Evolutionary conservation across 2,113 vertebrate species (phyloP).

Genomic region (Salvator merianae): DNA sequence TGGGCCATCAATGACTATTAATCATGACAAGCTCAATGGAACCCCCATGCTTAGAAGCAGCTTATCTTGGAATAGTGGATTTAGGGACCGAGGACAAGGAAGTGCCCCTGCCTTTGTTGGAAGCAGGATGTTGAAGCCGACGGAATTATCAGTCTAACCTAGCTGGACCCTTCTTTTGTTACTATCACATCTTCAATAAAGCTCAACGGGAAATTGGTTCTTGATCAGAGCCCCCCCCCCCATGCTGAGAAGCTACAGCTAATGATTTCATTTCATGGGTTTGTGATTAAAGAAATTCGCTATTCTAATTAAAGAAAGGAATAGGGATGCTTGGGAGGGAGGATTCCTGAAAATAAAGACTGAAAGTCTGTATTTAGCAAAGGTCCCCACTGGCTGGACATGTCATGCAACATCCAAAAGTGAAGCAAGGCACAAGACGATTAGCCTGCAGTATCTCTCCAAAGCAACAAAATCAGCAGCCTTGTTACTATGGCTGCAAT

Average conservation of each 20-base stretch:
- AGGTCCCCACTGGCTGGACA: background rate
- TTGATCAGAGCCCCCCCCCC: background rate
- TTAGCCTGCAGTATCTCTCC: background rate
- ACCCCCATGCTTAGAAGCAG: background rate
- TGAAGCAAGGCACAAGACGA: background rate
- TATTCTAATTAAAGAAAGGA: background rate
- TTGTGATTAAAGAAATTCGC: background rate
- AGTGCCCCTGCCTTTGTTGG: background rate
- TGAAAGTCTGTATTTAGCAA: background rate
- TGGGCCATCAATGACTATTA: constrained; percentile 9
- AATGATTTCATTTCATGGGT: constrained; percentile 1
- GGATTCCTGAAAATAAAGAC: too few species aligned
- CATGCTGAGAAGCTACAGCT: background rate
- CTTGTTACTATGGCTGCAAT: background rate
- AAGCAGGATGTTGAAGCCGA: background rate
- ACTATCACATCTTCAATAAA: background rate
- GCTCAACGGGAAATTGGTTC: background rate
- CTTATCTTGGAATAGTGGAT: background rate
- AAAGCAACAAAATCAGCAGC: background rate
- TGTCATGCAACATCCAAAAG: background rate
- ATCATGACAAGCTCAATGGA: background rate
- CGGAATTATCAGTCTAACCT: background rate
- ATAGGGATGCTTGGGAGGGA: background rate
- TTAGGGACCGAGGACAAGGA: background rate
- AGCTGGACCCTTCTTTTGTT: background rate